A percentile compares a stretch with the other conserved stretches of the same genome.
Conservation (phyloP, 2,888 invertebrate species). For the Automeris io region DNA sequence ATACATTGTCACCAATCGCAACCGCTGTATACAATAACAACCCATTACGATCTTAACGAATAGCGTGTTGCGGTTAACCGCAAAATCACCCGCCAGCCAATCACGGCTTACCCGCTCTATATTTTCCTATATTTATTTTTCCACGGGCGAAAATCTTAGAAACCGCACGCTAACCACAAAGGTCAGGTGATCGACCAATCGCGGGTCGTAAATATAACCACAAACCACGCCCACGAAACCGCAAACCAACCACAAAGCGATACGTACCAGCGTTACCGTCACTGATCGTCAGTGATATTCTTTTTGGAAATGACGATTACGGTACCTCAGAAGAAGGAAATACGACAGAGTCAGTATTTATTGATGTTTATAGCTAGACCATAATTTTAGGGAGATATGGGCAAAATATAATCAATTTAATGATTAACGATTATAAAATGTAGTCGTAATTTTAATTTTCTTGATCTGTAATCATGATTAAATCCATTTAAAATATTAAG, state of each 20-base stretch:
- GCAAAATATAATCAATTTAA: too few species aligned
- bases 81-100: slow-evolving; percentile 68
- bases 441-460: too few species aligned
- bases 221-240: slow-evolving; percentile 81
- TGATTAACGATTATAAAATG: too few species aligned
- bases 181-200: slow-evolving; percentile 78
- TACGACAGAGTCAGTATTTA: too few species aligned
- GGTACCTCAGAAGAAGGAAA: too few species aligned
- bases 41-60: slow-evolving; percentile 73
- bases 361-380: too few species aligned
- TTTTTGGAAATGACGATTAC: slow-evolving; percentile 44
- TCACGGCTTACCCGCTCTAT: slow-evolving; percentile 47
- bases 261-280: slow-evolving; percentile 60
- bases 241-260: slow-evolving; percentile 79
- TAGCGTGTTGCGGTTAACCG: slow-evolving; percentile 70
- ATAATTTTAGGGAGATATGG: too few species aligned
- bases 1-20: slow-evolving; percentile 6
- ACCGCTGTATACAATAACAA: slow-evolving; percentile 28
- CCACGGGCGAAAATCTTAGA: slow-evolving; percentile 75
- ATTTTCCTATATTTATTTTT: slow-evolving; percentile 73
- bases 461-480: too few species aligned
- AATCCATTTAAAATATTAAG: too few species aligned
- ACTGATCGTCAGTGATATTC: slow-evolving; percentile 56
- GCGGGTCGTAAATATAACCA: slow-evolving; percentile 75
- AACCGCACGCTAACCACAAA: slow-evolving; percentile 79